Evolutionary conservation across 2,797 vertebrate species (phyloP).

Genomic region (Rhabdophis nuchalis): DNA sequence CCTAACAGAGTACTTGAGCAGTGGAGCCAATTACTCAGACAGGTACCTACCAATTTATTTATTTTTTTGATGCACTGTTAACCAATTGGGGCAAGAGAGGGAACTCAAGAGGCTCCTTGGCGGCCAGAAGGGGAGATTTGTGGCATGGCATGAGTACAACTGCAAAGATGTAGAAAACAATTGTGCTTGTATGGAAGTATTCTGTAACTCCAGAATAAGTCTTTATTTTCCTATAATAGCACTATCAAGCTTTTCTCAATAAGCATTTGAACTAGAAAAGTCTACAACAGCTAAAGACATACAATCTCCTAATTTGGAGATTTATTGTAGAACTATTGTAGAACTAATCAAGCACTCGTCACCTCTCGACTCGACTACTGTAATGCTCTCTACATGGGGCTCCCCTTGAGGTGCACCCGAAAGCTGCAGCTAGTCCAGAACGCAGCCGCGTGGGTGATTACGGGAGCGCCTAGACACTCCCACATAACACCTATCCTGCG

Average conservation of each 20-base stretch:
- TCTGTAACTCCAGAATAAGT: background rate
- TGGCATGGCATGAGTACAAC: background rate
- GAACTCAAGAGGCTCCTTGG: background rate
- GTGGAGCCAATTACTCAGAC: background rate
- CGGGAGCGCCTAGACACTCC: too few species aligned
- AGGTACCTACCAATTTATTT: background rate
- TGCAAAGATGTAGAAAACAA: background rate
- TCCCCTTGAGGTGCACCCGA: too few species aligned
- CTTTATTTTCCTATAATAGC: background rate
- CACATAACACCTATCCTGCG: too few species aligned
- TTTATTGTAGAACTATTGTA: background rate
- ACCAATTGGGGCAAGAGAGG: background rate
- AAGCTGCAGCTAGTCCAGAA: too few species aligned
- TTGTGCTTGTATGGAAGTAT: background rate
- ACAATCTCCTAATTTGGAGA: background rate
- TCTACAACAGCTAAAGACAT: background rate
- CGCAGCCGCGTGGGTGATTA: too few species aligned
- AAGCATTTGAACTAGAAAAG: background rate
- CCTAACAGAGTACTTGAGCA: background rate
- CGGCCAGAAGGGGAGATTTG: background rate
- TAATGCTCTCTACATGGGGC: too few species aligned
- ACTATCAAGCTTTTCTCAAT: background rate
- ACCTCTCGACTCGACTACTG: too few species aligned
- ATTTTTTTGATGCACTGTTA: background rate
- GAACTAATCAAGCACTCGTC: too few species aligned